These are phyloP conservation scores for fruit fly (Drosophila melanogaster) DNA, from an alignment of 1,140 invertebrate species.

Conservation along the genomic window DNA sequence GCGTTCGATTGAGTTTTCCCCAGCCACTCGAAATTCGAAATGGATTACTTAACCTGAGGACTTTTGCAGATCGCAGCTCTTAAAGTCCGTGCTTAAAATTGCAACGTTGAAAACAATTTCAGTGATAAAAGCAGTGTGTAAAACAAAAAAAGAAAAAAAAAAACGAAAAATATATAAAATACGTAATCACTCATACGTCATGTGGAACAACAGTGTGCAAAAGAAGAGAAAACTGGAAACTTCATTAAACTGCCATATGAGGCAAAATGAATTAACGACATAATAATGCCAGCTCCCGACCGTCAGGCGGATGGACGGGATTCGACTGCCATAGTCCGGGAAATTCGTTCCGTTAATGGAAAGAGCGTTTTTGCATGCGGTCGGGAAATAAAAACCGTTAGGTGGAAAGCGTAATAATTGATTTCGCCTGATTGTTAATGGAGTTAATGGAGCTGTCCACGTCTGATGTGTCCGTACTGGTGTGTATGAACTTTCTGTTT, in stretches of 20 bases:
- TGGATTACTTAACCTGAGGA: slow-evolving; percentile 32
- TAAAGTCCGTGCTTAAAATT: slow-evolving; percentile 12
- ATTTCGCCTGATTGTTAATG: slow-evolving; percentile 64
- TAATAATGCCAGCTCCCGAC: slow-evolving; percentile 27
- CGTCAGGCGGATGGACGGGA: neutral
- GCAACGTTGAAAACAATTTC: slow-evolving; percentile 12
- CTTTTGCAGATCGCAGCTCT: slow-evolving; percentile 5
- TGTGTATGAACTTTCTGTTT: neutral
- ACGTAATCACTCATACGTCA: slow-evolving; percentile 63
- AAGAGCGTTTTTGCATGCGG: slow-evolving; percentile 43
- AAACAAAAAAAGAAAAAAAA: neutral
- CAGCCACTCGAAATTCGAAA: slow-evolving; percentile 10
- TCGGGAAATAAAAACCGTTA: slow-evolving; percentile 28
- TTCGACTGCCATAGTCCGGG: slow-evolving; percentile 20
- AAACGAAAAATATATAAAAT: slow-evolving; percentile 23
- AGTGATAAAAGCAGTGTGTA: neutral
- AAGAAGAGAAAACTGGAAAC: slow-evolving; percentile 39
- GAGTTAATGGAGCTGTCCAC: slow-evolving; percentile 57
- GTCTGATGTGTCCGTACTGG: slow-evolving; percentile 3
- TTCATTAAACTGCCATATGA: slow-evolving; percentile 63
- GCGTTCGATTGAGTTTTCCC: slow-evolving; percentile 21
- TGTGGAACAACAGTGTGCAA: slow-evolving; percentile 12
- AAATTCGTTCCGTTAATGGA: slow-evolving; percentile 49
- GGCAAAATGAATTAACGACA: slow-evolving; percentile 62
- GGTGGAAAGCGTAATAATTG: slow-evolving; percentile 58